Percentiles rank a stretch among this genome's conserved stretches.
phyloP scores from a whole-genome alignment of 1,140 invertebrate species.

The Neotoxoptera formosana region DNA sequence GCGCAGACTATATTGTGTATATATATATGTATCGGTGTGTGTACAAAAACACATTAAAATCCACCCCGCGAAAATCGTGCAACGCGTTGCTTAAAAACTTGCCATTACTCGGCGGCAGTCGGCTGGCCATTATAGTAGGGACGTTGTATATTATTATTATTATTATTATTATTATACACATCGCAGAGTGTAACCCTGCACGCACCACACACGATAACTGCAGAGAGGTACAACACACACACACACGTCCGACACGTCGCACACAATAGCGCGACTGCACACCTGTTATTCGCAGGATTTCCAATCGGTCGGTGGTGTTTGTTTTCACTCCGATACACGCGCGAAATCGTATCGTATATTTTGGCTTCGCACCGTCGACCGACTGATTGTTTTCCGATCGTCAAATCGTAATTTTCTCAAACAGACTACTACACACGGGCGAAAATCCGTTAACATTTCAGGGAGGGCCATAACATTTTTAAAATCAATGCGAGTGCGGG shows the following conservation, averaged over 20 bases:
- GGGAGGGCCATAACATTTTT: too few species aligned
- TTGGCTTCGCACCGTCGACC: not conserved
- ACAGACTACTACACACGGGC: not conserved
- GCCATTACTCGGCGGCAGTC: not conserved
- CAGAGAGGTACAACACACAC: too few species aligned
- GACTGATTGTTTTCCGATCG: not conserved
- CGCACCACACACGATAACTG: not conserved
- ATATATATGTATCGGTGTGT: not conserved
- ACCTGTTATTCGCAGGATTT: slow-evolving; percentile 33
- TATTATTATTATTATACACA: not conserved
- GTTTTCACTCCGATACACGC: not conserved
- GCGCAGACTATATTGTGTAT: too few species aligned
- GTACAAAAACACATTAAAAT: not conserved
- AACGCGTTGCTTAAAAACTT: not conserved
- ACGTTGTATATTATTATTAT: not conserved
- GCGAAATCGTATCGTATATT: not conserved
- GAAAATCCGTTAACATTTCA: too few species aligned
- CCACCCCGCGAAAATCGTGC: not conserved
- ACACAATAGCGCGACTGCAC: not conserved
- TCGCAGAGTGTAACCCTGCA: not conserved
- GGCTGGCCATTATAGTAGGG: too few species aligned
- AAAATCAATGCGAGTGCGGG: too few species aligned
- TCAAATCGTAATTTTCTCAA: not conserved
- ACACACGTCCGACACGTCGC: not conserved
- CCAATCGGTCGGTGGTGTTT: not conserved